A percentile compares a stretch with the other conserved stretches of the same genome.
phyloP scores from a whole-genome alignment of 2,888 invertebrate species.

The Archaeoteleia sp. region DNA sequence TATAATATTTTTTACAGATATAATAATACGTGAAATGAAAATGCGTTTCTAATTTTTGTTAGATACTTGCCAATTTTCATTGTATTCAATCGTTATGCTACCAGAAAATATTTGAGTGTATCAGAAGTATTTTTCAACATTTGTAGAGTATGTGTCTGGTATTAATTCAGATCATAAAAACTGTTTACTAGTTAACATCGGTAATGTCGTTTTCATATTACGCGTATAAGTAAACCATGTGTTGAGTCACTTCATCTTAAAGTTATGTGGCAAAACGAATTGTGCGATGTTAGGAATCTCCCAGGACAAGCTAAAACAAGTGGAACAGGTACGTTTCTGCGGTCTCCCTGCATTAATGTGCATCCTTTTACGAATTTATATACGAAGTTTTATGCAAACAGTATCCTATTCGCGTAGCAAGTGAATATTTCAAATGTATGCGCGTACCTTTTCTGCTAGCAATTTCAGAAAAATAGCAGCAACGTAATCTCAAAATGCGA shows the following conservation, averaged over 20 bases:
- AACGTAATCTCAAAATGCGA: too few species aligned
- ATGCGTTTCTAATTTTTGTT: too few species aligned
- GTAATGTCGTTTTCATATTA: not conserved
- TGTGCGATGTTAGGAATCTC: not conserved
- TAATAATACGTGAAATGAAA: too few species aligned
- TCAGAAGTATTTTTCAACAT: too few species aligned
- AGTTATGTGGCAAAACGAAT: slow-evolving; percentile 1
- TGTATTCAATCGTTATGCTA: too few species aligned
- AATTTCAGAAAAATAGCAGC: not conserved
- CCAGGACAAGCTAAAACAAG: not conserved
- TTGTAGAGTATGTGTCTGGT: too few species aligned
- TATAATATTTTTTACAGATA: too few species aligned
- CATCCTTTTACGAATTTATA: slow-evolving; percentile 3
- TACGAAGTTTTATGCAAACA: slow-evolving; percentile 6
- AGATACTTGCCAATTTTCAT: too few species aligned
- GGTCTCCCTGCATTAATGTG: not conserved
- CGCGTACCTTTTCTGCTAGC: not conserved
- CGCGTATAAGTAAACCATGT: not conserved
- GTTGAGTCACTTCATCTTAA: not conserved
- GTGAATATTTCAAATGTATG: slow-evolving; percentile 8
- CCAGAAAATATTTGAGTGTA: too few species aligned
- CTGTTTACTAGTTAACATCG: not conserved
- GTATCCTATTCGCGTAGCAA: slow-evolving; percentile 4
- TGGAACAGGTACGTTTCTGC: not conserved
- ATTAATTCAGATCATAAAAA: not conserved